phyloP scores from a whole-genome alignment of 2,888 invertebrate species.

The Torymus texanus region DNA sequence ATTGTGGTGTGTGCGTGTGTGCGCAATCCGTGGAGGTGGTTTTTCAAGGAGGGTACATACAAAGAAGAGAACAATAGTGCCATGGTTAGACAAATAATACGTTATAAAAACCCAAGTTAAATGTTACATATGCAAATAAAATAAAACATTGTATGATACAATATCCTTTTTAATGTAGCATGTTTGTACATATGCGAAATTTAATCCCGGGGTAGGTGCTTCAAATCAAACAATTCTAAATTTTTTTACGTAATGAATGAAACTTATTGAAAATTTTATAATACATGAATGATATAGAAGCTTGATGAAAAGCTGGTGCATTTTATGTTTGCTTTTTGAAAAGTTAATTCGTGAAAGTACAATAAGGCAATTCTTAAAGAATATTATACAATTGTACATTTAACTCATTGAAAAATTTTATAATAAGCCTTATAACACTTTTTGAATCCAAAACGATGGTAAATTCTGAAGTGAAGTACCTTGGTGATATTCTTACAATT shows the following conservation, averaged over 20 bases:
- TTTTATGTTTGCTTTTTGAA: too few species aligned
- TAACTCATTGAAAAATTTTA: too few species aligned
- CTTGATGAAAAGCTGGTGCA: too few species aligned
- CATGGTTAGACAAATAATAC: constrained; percentile 67
- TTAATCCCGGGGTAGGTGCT: not conserved
- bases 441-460: too few species aligned
- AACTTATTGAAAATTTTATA: too few species aligned
- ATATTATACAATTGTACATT: too few species aligned
- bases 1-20: constrained; percentile 68
- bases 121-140: constrained; percentile 48
- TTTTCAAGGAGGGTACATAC: constrained; percentile 69
- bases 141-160: constrained; percentile 30
- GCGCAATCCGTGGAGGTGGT: constrained; percentile 67
- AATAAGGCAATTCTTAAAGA: too few species aligned
- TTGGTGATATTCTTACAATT: constrained; percentile 13
- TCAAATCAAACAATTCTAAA: constrained; percentile 1
- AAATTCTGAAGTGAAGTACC: constrained; percentile 24
- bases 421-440: too few species aligned
- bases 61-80: constrained; percentile 70
- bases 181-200: constrained; percentile 3
- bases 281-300: too few species aligned
- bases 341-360: too few species aligned
- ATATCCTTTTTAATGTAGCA: not conserved
- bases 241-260: too few species aligned
- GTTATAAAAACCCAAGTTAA: constrained; percentile 54